phyloP scores from a whole-genome alignment of 2,113 vertebrate genomes.

The Dipodomys ordii region DNA sequence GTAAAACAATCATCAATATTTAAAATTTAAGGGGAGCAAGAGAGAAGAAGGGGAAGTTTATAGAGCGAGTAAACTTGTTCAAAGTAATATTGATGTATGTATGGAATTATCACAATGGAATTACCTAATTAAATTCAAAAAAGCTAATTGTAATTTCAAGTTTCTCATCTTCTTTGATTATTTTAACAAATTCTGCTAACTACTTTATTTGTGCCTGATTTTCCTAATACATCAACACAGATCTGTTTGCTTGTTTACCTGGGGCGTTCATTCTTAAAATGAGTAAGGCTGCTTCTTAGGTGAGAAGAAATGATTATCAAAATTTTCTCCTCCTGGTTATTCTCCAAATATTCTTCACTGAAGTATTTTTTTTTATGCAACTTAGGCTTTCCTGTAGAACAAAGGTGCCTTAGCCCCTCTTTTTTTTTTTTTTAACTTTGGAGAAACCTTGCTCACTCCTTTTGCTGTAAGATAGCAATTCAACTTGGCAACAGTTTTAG shows the following conservation, averaged over 20 bases:
- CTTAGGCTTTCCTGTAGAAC: not conserved
- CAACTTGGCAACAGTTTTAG: not conserved
- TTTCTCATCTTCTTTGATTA: conserved; percentile 2
- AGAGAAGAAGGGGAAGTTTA: too few relatives aligned
- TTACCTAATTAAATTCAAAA: too few relatives aligned
- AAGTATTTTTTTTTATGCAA: not conserved
- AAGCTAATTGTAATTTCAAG: not conserved
- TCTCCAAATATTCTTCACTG: not conserved
- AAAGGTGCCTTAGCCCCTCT: not conserved
- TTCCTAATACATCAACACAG: not conserved
- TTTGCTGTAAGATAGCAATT: not conserved
- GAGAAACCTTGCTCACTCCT: not conserved
- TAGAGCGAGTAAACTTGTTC: too few relatives aligned
- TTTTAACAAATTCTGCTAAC: conserved; percentile 38
- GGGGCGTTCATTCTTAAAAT: conserved; percentile 9
- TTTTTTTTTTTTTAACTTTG: not conserved
- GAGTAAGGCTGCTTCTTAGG: not conserved
- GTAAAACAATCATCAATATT: too few relatives aligned
- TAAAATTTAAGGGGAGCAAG: too few relatives aligned
- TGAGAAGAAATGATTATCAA: not conserved
- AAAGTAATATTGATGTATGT: too few relatives aligned
- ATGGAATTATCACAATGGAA: too few relatives aligned
- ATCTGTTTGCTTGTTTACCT: not conserved
- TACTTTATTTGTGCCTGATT: not conserved
- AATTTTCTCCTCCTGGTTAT: conserved; percentile 17